phyloP scores from a whole-genome alignment of 2,113 vertebrate species.

The Thermophis baileyi region DNA sequence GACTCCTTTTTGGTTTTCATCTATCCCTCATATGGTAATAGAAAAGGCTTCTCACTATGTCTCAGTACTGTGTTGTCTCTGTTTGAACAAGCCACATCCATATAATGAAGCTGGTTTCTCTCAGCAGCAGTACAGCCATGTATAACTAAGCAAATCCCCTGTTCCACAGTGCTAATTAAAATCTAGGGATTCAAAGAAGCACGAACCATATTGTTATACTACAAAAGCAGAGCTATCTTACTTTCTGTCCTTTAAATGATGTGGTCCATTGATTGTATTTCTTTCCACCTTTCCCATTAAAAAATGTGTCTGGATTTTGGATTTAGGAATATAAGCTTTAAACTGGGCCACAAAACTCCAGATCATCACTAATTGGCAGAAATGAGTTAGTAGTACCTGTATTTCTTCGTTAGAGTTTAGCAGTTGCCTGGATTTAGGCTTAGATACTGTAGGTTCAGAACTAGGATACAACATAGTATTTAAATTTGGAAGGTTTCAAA shows the following conservation, averaged over 20 bases:
- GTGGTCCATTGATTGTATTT: not conserved
- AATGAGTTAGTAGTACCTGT: not conserved
- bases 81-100: not conserved
- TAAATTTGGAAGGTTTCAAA: not conserved
- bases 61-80: not conserved
- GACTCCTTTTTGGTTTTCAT: not conserved
- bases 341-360: not conserved
- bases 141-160: too few relatives aligned
- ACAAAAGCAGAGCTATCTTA: not conserved
- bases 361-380: not conserved
- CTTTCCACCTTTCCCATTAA: not conserved
- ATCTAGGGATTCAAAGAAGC: not conserved
- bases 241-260: not conserved
- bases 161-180: not conserved
- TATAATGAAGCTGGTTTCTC: not conserved
- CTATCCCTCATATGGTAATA: not conserved
- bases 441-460: not conserved
- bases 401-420: not conserved
- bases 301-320: not conserved
- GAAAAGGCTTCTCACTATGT: not conserved
- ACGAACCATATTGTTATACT: not conserved
- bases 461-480: not conserved
- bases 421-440: not conserved
- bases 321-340: not conserved
- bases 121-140: not conserved